Base-by-base conservation (phyloP, 2,113 vertebrate species). In the Mesocricetus auratus region DNA sequence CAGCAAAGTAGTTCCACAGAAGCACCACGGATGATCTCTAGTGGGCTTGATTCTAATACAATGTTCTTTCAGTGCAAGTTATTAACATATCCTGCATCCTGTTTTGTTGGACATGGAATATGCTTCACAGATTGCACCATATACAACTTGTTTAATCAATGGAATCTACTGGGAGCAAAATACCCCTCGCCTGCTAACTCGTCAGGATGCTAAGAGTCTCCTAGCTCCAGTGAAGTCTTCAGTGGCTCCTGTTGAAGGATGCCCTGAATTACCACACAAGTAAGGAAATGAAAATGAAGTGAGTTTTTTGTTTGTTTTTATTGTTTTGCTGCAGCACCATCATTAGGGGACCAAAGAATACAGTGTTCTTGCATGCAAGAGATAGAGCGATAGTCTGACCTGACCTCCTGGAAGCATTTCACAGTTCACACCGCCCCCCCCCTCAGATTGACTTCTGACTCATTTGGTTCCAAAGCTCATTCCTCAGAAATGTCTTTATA, bases 91-190 rank as follows among this genome's bases (percentile, higher is more conserved):
- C 1, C 1, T 50, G 0, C 64, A 71, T 77, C 77, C 39, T 96
- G 19, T 78, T 62, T 83, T 60, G 11, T 68, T 89, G 81, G 91
- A 75, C 42, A 86, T 79, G 93, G 17, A 74, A 97, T 86, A 98
- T 97, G 64, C 79, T 97, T 98, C 98, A 77, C 98, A 99, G 99
- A 98, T 99, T 97, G 99, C 99, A 36, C 99, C 99, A 0, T 99
- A 99, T 91, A 99, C 99, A 58, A 99, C 99, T 74, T 99, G 99
- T 89, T 98, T 99, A 96, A 99, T 99, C 96, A 99, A 99, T n/a
- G 99, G 99, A 9, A 99, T 99, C 93, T 99, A 99, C 97, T 99
- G 99, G 99, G 99, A 99, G 33, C 99, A 99, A 73, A 98, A 99
- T 36, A 99, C 99, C 16, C 99, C 99, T 31, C 99, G 99, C 66